A percentile compares a stretch with the other conserved stretches of the same genome.
Evolutionary conservation across 2,113 vertebrate species (phyloP).

Genomic region (Oxyruncus cristatus): DNA sequence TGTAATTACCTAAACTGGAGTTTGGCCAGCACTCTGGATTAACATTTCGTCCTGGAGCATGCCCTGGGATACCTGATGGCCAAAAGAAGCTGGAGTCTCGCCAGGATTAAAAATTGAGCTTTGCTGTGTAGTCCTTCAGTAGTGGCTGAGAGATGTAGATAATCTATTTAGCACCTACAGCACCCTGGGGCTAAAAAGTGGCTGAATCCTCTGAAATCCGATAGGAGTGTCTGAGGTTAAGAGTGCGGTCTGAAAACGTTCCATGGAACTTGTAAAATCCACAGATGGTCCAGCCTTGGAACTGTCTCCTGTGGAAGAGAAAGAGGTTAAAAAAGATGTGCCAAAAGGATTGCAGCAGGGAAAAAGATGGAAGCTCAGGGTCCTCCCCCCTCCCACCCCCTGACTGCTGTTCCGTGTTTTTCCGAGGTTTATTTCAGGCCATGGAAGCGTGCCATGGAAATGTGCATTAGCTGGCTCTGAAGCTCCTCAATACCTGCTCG

Average conservation of each 20-base stretch:
- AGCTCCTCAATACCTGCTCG: background rate
- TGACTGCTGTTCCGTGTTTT: background rate
- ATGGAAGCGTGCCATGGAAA: background rate
- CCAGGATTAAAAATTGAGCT: background rate
- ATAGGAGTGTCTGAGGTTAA: constrained; percentile 22
- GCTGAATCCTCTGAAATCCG: constrained; percentile 1
- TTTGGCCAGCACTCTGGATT: constrained; percentile 34
- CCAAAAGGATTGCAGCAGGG: background rate
- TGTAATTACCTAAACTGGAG: constrained; percentile 38
- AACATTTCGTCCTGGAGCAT: background rate
- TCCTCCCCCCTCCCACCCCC: background rate
- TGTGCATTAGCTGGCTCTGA: background rate
- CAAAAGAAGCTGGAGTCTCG: background rate
- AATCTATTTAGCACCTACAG: background rate
- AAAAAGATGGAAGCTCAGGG: background rate
- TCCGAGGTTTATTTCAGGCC: constrained; percentile 26
- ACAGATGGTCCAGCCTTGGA: background rate
- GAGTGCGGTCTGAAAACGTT: background rate
- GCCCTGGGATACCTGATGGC: background rate
- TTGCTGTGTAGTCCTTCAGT: background rate
- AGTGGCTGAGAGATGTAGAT: background rate
- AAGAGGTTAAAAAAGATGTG: background rate
- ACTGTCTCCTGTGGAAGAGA: background rate
- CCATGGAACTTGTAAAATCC: background rate
- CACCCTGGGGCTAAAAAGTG: background rate